Conservation (phyloP, 2,113 vertebrate genomes). For the Promerops cafer region DNA sequence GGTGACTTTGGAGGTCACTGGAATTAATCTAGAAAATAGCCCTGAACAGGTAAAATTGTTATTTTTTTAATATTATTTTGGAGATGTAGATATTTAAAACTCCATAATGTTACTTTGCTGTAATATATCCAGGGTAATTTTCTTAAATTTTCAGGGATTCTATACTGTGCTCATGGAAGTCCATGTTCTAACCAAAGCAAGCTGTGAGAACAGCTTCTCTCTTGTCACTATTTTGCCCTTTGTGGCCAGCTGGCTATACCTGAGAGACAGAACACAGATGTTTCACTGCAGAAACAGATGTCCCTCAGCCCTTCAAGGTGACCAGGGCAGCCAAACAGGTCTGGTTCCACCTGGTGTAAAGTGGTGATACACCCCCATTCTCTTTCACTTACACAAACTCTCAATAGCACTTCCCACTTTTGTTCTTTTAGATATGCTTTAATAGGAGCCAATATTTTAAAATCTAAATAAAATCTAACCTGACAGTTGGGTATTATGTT, state of each 20-base stretch:
- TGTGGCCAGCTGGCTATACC: background rate
- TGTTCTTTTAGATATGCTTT: background rate
- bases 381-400: background rate
- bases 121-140: background rate
- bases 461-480: background rate
- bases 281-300: background rate
- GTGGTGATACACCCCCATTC: background rate
- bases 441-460: background rate
- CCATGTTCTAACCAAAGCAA: background rate
- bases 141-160: background rate
- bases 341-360: background rate
- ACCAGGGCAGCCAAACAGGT: background rate
- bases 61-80: background rate
- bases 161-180: background rate
- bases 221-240: background rate
- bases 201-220: background rate
- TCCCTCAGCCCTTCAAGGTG: background rate
- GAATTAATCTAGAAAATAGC: background rate
- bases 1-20: background rate
- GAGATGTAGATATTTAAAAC: background rate
- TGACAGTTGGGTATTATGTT: background rate
- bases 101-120: background rate
- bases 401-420: background rate
- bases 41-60: background rate
- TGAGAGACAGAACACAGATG: background rate